phyloP scores from a whole-genome alignment of 2,888 invertebrate genomes.

The Scelioninae gen. 1 region DNA sequence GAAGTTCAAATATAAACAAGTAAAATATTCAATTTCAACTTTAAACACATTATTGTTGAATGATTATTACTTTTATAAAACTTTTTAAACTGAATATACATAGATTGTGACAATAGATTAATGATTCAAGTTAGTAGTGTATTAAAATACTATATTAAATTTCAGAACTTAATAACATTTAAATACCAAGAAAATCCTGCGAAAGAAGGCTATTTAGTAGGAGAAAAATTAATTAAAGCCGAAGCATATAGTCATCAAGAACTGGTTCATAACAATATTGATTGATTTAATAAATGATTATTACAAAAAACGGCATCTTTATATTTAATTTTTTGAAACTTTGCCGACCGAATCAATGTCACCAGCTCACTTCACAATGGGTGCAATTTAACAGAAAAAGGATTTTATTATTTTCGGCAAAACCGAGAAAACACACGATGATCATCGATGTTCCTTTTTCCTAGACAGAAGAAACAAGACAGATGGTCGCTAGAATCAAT shows the following conservation, averaged over 20 bases:
- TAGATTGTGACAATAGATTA: no score
- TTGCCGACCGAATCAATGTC: slow-evolving; percentile 10
- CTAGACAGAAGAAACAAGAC: slow-evolving; percentile 20
- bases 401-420: background rate
- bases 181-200: background rate
- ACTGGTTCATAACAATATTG: slow-evolving; percentile 14
- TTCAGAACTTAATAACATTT: background rate
- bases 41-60: no score
- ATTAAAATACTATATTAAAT: no score
- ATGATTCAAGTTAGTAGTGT: no score
- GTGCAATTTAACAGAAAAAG: background rate
- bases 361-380: no score
- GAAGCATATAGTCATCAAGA: background rate
- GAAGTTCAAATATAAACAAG: no score
- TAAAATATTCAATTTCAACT: no score
- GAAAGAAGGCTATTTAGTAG: background rate
- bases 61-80: no score
- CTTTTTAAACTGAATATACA: no score
- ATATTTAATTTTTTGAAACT: slow-evolving; percentile 7
- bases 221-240: slow-evolving; percentile 1
- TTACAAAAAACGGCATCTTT: slow-evolving; percentile 30
- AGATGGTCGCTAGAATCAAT: slow-evolving; percentile 41
- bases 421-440: background rate
- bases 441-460: background rate
- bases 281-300: slow-evolving; percentile 38